Base-by-base conservation (phyloP, 2,888 invertebrate genomes). In the Bembecia ichneumoniformis region DNA sequence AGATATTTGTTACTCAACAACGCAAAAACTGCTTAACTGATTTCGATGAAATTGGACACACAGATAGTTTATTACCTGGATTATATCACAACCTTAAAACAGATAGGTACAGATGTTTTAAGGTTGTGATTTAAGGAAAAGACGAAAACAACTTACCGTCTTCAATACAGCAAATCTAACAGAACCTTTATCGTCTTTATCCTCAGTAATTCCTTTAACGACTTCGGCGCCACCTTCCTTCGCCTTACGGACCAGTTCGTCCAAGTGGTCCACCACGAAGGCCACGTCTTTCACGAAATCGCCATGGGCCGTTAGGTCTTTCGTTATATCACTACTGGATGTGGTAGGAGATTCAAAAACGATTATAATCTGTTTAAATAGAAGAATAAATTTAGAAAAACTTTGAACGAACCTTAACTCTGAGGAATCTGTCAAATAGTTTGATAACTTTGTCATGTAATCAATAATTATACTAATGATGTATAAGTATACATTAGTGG, bases 231-330 rank as follows among this genome's bases (percentile, higher is more conserved):
- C 99, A 47, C 91, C 91, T 59, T 91, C 88, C 68, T 92, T 93
- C 0, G 98, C 98, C 57, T 89, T 88, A 88, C 89, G 82, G 47
- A 98, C 91, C 58, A 99, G 94, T 36, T 90, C 90, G 51, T 96
- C 94, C 55, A 99, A 86, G 68, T 98, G 94, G 68, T 97, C 93
- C 0, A 99, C 99, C 58, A 91, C 90, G 71, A 99, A 98, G 0
- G 98, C 96, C 36, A 99, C 90, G 73, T 99, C 98, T 68, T 96
- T 97, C 13, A 96, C 98, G 49, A 96, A 98, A 81, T 99, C 99
- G 0, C 99, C 99, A 71, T 99, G 99, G 0, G 68, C 90, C 88
- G 51, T 89, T 69, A 98, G 93, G 43, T 89, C 81, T 43, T 94
- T 93, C 72, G 96, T 90, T 62, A 92, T 91, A 56, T 88, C 72